Percentiles rank a stretch among this genome's conserved stretches.
phyloP scores from a whole-genome alignment of 2,113 vertebrate species.

The Accipiter virgatus region DNA sequence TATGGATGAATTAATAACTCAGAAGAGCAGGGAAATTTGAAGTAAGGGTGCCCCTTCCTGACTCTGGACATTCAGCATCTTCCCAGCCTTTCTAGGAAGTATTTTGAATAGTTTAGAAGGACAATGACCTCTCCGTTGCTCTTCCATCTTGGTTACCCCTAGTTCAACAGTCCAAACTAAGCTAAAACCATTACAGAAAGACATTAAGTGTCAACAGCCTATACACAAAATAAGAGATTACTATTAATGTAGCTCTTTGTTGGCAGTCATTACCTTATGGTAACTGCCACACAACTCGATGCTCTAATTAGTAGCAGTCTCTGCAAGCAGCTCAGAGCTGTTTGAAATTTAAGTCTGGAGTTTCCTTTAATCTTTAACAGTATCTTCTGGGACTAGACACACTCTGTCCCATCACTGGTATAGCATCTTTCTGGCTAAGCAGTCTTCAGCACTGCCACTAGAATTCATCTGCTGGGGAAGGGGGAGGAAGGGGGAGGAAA shows the following conservation, averaged over 20 bases:
- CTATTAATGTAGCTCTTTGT: neutral
- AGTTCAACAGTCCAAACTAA: neutral
- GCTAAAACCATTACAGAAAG: neutral
- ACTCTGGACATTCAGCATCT: neutral
- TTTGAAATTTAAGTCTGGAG: neutral
- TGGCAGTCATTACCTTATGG: neutral
- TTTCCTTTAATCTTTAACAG: neutral
- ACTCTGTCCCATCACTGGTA: neutral
- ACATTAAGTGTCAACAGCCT: neutral
- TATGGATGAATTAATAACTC: neutral
- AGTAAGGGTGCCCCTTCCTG: neutral
- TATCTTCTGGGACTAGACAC: neutral
- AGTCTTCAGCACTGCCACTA: neutral
- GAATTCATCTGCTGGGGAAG: neutral
- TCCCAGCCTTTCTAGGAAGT: neutral
- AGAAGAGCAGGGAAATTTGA: neutral
- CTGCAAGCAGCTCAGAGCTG: neutral
- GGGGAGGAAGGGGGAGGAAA: neutral
- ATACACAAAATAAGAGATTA: neutral
- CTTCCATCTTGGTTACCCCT: neutral
- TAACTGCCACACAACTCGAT: neutral
- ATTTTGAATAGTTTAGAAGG: neutral
- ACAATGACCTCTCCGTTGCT: neutral
- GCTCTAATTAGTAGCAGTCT: neutral
- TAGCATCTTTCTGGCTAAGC: neutral